phyloP scores from a whole-genome alignment of 2,113 vertebrate genomes.

The Pseudolaguvia tuberculata region DNA sequence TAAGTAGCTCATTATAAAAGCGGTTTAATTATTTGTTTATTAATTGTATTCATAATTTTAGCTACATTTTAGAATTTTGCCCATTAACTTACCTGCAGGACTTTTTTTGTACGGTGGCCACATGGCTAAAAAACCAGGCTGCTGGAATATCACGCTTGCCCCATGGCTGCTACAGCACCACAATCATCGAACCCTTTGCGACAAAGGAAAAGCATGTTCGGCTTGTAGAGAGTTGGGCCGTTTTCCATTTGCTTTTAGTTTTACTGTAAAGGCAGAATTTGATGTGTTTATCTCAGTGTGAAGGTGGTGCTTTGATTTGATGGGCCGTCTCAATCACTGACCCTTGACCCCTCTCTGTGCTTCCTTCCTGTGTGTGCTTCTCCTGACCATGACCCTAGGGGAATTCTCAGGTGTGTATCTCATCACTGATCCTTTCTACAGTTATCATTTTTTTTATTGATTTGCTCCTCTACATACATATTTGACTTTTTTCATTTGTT shows the following conservation, averaged over 20 bases:
- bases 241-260: slow-evolving; percentile 40
- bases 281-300: slow-evolving; percentile 51
- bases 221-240: not conserved
- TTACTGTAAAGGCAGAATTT: slow-evolving; percentile 53
- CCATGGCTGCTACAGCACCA: slow-evolving; percentile 60
- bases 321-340: slow-evolving; percentile 73
- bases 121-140: slow-evolving; percentile 42
- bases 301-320: slow-evolving; percentile 53
- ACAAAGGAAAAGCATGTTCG: slow-evolving; percentile 14
- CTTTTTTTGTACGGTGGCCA: slow-evolving; percentile 37
- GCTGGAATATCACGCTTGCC: slow-evolving; percentile 60
- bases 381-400: slow-evolving; percentile 83
- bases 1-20: slow-evolving; percentile 5
- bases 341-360: slow-evolving; percentile 70
- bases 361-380: slow-evolving; percentile 77
- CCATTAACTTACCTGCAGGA: slow-evolving; percentile 59
- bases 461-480: slow-evolving; percentile 59
- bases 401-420: slow-evolving; percentile 99
- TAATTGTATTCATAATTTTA: slow-evolving; percentile 21
- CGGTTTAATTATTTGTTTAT: not conserved
- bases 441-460: slow-evolving; percentile 36
- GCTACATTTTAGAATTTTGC: slow-evolving; percentile 36
- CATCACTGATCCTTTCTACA: slow-evolving; percentile 59
- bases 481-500: not conserved
- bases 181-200: slow-evolving; percentile 45